These are phyloP conservation scores for Nomada ferruginata DNA, from an alignment of 2,888 invertebrate genomes.

Conservation along the genomic window DNA sequence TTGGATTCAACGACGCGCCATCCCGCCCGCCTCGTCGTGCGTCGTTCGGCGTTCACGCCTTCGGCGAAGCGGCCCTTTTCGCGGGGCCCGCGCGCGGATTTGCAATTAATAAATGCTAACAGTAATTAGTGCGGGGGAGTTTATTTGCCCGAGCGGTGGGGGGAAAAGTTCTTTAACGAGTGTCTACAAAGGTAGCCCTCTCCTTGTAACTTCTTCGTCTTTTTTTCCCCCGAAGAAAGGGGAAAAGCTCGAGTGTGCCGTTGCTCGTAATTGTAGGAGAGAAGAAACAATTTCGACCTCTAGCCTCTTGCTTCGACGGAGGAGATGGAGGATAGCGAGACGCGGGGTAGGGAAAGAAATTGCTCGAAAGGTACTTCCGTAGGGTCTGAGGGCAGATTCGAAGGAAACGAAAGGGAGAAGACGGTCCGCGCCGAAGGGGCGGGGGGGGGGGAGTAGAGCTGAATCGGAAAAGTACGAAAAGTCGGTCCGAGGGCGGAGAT, in stretches of 20 bases:
- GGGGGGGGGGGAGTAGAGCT: slow-evolving; percentile 20
- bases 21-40: too few relatives aligned
- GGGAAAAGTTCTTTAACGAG: slow-evolving; percentile 57
- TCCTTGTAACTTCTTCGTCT: slow-evolving; percentile 23
- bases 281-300: slow-evolving; percentile 70
- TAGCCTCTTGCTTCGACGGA: slow-evolving; percentile 36
- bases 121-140: slow-evolving; percentile 44
- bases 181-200: slow-evolving; percentile 36
- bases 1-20: too few relatives aligned
- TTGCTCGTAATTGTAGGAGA: slow-evolving; percentile 65
- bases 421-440: slow-evolving; percentile 14
- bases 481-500: slow-evolving; percentile 72
- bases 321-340: neutral
- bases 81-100: neutral
- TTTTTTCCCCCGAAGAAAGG: slow-evolving; percentile 18
- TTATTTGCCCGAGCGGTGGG: slow-evolving; percentile 30
- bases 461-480: slow-evolving; percentile 64
- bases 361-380: slow-evolving; percentile 63
- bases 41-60: neutral
- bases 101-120: slow-evolving; percentile 35
- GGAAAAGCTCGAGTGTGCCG: slow-evolving; percentile 48
- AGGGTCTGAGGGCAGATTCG: slow-evolving; percentile 55
- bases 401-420: slow-evolving; percentile 15
- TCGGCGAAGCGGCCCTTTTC: too few relatives aligned
- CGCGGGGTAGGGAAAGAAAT: slow-evolving; percentile 51